Evolutionary conservation across 2,888 invertebrate genomes (phyloP).

Genomic region (Tetrapedia diversipes): DNA sequence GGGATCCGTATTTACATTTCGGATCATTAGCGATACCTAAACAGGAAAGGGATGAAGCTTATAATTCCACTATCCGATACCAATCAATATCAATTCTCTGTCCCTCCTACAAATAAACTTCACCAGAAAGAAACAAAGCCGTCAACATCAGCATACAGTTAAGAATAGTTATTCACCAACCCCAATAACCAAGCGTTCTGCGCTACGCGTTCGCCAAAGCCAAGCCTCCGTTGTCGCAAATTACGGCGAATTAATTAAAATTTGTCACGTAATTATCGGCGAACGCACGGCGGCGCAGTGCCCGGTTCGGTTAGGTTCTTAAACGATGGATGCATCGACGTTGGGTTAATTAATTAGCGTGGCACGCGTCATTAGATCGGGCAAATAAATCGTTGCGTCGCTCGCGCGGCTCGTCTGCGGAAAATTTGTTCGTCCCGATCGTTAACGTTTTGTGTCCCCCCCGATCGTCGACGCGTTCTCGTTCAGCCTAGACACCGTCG

Average conservation of each 20-base stretch:
- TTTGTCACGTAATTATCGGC: conserved; percentile 43
- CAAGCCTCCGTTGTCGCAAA: too few relatives aligned
- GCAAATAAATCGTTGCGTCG: conserved; percentile 43
- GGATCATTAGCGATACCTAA: too few relatives aligned
- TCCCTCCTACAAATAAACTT: too few relatives aligned
- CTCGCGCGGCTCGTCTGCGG: conserved; percentile 20
- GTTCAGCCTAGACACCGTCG: conserved; percentile 27
- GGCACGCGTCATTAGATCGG: conserved; percentile 48
- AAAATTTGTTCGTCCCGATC: conserved; percentile 40
- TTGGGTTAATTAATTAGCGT: conserved; percentile 56
- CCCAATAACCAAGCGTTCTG: too few relatives aligned
- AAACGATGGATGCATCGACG: conserved; percentile 21
- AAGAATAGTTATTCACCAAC: too few relatives aligned
- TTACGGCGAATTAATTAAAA: conserved; percentile 48
- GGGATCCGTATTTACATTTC: too few relatives aligned
- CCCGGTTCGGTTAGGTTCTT: conserved; percentile 17
- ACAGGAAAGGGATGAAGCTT: too few relatives aligned
- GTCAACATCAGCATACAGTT: too few relatives aligned
- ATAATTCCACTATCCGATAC: too few relatives aligned
- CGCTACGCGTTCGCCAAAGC: too few relatives aligned
- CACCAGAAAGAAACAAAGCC: too few relatives aligned
- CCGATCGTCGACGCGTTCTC: neutral
- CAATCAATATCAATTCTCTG: too few relatives aligned
- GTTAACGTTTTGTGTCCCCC: neutral
- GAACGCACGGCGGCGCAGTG: conserved; percentile 10